Percentiles rank a stretch among this genome's conserved stretches.
These are phyloP conservation scores for Trichogramma pretiosum DNA, from an alignment of 1,140 invertebrate species.

Conservation along the genomic window DNA sequence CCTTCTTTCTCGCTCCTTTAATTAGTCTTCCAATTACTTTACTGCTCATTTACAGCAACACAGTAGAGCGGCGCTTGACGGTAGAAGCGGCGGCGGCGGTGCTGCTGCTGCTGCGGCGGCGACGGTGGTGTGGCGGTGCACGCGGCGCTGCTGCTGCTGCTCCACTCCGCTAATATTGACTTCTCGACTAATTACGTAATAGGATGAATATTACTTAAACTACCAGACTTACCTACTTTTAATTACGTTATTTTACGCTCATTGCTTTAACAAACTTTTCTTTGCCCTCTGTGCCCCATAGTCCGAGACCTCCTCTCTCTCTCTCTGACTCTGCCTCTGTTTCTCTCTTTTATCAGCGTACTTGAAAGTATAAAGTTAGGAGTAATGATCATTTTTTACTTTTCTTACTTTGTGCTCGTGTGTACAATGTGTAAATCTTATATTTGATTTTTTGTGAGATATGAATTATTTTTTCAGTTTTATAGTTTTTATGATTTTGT, in stretches of 20 bases:
- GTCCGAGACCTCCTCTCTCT: not conserved
- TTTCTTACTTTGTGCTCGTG: too few species aligned
- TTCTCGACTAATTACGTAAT: slow-evolving; percentile 19
- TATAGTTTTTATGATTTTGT: too few species aligned
- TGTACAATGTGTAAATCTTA: too few species aligned
- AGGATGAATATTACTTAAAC: slow-evolving; percentile 20
- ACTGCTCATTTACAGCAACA: slow-evolving; percentile 16
- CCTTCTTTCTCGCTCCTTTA: slow-evolving; percentile 13
- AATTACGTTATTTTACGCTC: slow-evolving; percentile 18
- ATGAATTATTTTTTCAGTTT: too few species aligned
- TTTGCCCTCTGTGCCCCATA: not conserved
- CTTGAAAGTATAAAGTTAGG: too few species aligned
- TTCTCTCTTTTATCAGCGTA: too few species aligned
- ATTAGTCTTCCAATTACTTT: slow-evolving; percentile 20
- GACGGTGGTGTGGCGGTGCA: not conserved
- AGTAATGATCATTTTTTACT: too few species aligned
- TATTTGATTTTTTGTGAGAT: too few species aligned
- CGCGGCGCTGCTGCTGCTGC: not conserved
- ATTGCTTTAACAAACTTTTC: slow-evolving; percentile 6
- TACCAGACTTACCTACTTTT: slow-evolving; percentile 17
- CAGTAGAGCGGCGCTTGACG: too few species aligned
- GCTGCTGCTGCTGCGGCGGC: not conserved
- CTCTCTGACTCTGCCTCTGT: too few species aligned
- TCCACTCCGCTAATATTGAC: slow-evolving; percentile 20
- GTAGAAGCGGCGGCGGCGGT: too few species aligned